These are phyloP conservation scores for Notolabrus celidotus DNA, from an alignment of 2,797 vertebrate species.

Conservation along the genomic window DNA sequence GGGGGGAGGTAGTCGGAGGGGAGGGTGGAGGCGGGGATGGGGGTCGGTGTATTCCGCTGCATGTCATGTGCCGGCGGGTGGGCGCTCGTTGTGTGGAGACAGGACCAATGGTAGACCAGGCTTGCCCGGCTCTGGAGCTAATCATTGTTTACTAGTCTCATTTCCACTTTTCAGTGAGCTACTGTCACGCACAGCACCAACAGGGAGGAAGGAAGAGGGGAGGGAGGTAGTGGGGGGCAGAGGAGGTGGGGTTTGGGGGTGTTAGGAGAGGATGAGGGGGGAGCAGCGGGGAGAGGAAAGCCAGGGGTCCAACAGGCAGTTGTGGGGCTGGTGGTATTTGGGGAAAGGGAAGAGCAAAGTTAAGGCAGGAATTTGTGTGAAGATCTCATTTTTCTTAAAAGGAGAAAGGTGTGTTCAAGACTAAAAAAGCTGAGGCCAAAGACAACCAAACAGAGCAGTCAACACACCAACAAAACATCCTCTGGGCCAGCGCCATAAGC, in stretches of 20 bases:
- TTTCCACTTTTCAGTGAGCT: constrained; percentile 90
- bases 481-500: constrained; percentile 51
- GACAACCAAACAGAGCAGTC: constrained; percentile 59
- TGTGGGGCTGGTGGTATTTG: constrained; percentile 71
- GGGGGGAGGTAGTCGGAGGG: constrained; percentile 13
- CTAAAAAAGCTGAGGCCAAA: constrained; percentile 47
- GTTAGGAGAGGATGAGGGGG: constrained; percentile 43
- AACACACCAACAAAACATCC: constrained; percentile 72
- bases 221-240: neutral
- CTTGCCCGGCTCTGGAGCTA: constrained; percentile 85
- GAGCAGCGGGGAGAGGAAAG: constrained; percentile 48
- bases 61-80: constrained; percentile 76
- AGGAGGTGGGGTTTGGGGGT: constrained; percentile 1
- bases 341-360: constrained; percentile 47
- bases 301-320: constrained; percentile 75
- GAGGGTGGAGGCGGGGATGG: constrained; percentile 37
- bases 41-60: constrained; percentile 59
- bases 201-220: constrained; percentile 72
- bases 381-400: constrained; percentile 16
- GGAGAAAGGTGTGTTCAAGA: constrained; percentile 48
- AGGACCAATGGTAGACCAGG: constrained; percentile 79
- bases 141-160: constrained; percentile 91
- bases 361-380: constrained; percentile 41
- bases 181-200: constrained; percentile 88
- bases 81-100: constrained; percentile 71